These are phyloP conservation scores for Stratiolaelaps scimitus DNA, from an alignment of 1,140 invertebrate genomes.

Conservation along the genomic window DNA sequence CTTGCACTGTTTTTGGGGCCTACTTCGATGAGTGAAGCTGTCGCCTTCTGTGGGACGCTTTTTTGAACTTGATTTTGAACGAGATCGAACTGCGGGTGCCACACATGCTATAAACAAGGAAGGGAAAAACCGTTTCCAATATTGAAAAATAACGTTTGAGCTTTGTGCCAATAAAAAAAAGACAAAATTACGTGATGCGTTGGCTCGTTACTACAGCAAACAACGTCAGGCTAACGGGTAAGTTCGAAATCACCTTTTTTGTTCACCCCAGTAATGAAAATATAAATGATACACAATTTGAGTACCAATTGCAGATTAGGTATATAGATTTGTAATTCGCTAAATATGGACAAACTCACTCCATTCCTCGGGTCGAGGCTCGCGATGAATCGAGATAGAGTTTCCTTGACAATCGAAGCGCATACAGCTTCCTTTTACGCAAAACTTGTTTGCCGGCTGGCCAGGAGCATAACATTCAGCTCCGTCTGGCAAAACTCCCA, in stretches of 20 bases:
- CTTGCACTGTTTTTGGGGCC: neutral
- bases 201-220: too few species aligned
- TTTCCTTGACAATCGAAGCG: constrained; percentile 10
- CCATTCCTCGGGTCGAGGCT: neutral
- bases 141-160: too few species aligned
- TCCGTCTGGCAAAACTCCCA: constrained; percentile 4
- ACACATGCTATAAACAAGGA: neutral
- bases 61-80: neutral
- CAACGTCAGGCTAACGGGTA: too few species aligned
- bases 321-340: neutral
- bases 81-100: neutral
- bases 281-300: too few species aligned
- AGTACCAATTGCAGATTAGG: too few species aligned
- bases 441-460: constrained; percentile 6
- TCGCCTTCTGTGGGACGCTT: neutral
- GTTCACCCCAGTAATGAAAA: too few species aligned
- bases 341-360: neutral
- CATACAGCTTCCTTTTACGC: constrained; percentile 14
- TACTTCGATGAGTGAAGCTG: neutral
- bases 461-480: neutral
- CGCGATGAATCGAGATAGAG: constrained; percentile 1
- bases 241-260: too few species aligned
- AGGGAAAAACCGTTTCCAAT: neutral
- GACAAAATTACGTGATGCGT: too few species aligned
- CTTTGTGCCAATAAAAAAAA: too few species aligned